Evolutionary conservation across 2,888 invertebrate genomes (phyloP).

Genomic region (Thecophora atra): DNA sequence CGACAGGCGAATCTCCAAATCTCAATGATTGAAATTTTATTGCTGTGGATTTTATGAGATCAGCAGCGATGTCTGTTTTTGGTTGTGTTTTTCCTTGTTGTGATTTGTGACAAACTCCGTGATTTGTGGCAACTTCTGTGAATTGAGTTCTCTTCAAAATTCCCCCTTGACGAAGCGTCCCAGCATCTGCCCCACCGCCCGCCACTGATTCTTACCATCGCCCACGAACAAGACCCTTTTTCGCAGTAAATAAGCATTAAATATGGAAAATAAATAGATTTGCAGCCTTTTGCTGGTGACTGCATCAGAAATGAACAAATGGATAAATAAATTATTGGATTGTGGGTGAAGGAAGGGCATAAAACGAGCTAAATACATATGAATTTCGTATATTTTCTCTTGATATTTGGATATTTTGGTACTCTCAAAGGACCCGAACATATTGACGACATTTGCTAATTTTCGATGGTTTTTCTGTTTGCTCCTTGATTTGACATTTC

Average conservation of each 20-base stretch:
- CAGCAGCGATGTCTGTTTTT: not conserved
- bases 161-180: not conserved
- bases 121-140: too few relatives aligned
- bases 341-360: not conserved
- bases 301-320: conserved; percentile 31
- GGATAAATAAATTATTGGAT: conserved; percentile 23
- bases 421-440: conserved; percentile 13
- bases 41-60: not conserved
- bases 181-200: not conserved
- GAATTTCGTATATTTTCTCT: not conserved
- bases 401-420: not conserved
- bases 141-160: not conserved
- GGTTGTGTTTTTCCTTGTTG: conserved; percentile 1
- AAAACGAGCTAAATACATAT: not conserved
- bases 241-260: not conserved
- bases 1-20: too few relatives aligned
- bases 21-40: conserved; percentile 14
- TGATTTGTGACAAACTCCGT: conserved; percentile 6
- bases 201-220: too few relatives aligned
- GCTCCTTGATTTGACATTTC: not conserved
- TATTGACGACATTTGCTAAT: conserved; percentile 16
- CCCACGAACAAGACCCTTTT: not conserved
- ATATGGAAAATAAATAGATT: conserved; percentile 32
- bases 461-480: not conserved
- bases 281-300: conserved; percentile 32